A percentile compares a stretch with the other conserved stretches of the same genome.
Evolutionary conservation across 2,797 vertebrate genomes (phyloP).

Genomic region (Menidia menidia): DNA sequence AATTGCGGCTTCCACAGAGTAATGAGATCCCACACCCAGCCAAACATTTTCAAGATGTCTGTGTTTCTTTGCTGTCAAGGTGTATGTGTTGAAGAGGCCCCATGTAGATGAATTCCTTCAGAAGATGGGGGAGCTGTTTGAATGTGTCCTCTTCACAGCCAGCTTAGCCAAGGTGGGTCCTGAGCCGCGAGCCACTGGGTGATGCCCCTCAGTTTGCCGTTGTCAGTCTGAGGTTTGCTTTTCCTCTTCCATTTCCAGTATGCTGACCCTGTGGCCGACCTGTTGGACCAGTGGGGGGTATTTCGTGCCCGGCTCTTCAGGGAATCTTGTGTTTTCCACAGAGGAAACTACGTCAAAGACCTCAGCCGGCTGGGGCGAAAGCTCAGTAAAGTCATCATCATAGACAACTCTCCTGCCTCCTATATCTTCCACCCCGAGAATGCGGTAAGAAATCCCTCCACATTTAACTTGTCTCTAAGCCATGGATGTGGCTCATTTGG

Average conservation of each 20-base stretch:
- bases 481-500: background rate
- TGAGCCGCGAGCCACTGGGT: background rate
- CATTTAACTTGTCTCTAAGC: background rate
- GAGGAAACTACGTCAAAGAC: constrained; percentile 99
- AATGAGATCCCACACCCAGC: too few relatives aligned
- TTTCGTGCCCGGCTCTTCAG: constrained; percentile 96
- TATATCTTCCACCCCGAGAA: constrained; percentile 99
- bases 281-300: constrained; percentile 97
- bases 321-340: constrained; percentile 99
- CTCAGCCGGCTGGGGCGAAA: constrained; percentile 95
- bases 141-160: constrained; percentile 98
- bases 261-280: constrained; percentile 96
- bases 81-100: constrained; percentile 96
- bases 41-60: background rate
- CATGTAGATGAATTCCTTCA: constrained; percentile 97
- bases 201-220: background rate
- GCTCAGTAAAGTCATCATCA: constrained; percentile 95
- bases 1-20: too few relatives aligned
- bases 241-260: constrained; percentile 81
- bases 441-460: constrained; percentile 86
- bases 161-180: constrained; percentile 93
- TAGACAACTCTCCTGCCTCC: constrained; percentile 98
- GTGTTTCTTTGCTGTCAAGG: constrained; percentile 77
- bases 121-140: constrained; percentile 97
- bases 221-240: background rate